Base-by-base conservation (phyloP, 2,888 invertebrate species). In the Caenorhabditis afra region DNA sequence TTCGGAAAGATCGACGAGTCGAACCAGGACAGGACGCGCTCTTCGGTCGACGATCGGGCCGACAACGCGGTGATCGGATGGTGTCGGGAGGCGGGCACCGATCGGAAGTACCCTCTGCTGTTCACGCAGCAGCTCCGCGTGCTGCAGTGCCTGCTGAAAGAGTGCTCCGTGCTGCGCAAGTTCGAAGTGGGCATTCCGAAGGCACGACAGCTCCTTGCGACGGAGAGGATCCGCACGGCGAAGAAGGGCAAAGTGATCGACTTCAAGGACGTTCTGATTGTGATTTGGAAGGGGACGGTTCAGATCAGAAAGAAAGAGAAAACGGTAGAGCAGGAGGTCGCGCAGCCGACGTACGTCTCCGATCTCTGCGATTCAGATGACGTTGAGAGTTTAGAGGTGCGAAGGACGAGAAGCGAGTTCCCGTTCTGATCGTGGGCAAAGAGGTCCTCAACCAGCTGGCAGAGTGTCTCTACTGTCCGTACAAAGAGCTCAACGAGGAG, bases 61-160 rank as follows among this genome's bases (percentile, higher is more conserved):
- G 74, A 79, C 39, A 74, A 74, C 29, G 58, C 59, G 10, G 70
- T 73, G 7, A 68, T 79, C n/a, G 75, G 55, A 57, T 79, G 79
- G 79, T 71, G 71, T 62, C 59, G 79, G 0, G 75, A 70, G 18
- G 79, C 75, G n/a, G 79, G 75, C 8, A 65, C 65, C 5, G 75
- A 75, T 23, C 0, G 4, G 20, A 73, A 70, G 44, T 79, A 75
- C 53, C 74, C 75, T 1, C 22, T 79, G 0, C 41, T 52, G 0
- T 73, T 79, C 29, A 64, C 70, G 1, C 74, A 79, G 39, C 79
- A 79, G 37, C 37, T 79, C 3, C 55, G 73, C 3, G 52, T 79
- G 8, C 49, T 77, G 29, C 62, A 78, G 62, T 39, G 47, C 23
- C 18, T 78, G 5, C 50, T 78, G 41, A 44, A 55, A n/a, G 71